phyloP scores from a whole-genome alignment of 2,797 vertebrate genomes.

The Meriones psammophilus region DNA sequence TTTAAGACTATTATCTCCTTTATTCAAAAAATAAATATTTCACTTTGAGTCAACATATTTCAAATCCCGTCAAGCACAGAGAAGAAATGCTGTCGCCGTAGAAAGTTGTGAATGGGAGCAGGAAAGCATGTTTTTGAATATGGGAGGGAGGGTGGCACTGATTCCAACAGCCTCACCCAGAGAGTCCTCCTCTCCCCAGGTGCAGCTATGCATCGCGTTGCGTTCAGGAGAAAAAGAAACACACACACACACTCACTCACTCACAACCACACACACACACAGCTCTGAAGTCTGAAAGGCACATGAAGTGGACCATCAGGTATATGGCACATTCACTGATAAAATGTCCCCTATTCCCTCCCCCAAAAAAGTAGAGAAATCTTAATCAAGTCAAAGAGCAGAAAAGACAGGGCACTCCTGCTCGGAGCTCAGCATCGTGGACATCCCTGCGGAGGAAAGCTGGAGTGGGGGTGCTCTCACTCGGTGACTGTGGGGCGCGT shows the following conservation, averaged over 20 bases:
- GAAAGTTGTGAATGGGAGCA: conserved; percentile 84
- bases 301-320: conserved; percentile 88
- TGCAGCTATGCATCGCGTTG: conserved; percentile 70
- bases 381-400: conserved; percentile 85
- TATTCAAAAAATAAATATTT: conserved; percentile 94
- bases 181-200: conserved; percentile 71
- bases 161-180: conserved; percentile 83
- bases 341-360: conserved; percentile 87
- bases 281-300: conserved; percentile 90
- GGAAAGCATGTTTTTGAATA: conserved; percentile 76
- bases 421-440: conserved; percentile 62
- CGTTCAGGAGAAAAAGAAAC: conserved; percentile 70
- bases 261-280: conserved; percentile 20
- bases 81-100: conserved; percentile 88
- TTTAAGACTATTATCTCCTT: conserved; percentile 88
- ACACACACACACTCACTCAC: neutral
- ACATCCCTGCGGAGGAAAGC: conserved; percentile 56
- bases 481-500: conserved; percentile 94
- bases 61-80: conserved; percentile 88
- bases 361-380: conserved; percentile 81
- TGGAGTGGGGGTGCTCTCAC: conserved; percentile 88
- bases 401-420: conserved; percentile 81
- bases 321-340: conserved; percentile 84
- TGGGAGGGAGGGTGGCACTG: conserved; percentile 79
- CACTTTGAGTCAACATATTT: conserved; percentile 89